Evolutionary conservation across 64 coral and sea anemone species (phyloP), one percentile per base, ranked within the genome.

Genomic region (Hydrozoanthus tunicans): DNA sequence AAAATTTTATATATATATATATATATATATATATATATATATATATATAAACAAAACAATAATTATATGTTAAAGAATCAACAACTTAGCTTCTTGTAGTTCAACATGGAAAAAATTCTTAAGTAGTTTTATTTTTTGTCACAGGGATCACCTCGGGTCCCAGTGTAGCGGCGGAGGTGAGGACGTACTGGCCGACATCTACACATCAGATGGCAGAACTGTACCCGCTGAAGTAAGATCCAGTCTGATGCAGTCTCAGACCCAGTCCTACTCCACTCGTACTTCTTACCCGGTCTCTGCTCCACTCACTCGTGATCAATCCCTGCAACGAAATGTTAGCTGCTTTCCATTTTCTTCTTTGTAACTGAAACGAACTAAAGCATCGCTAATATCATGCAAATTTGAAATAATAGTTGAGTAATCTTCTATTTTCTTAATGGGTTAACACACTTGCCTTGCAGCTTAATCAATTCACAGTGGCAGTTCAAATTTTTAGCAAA

Each of bases 151-250:
- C 66, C 78, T 93, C 32, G 94, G 92, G 9, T 82, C 91, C 54
- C 97, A 73, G 84, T 96, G 94, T 77, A 81, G 76, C 63, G 97
- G 94, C 5, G 97, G 97, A 60, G 97, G 97, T 70, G 95, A 97
- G 61, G 95, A 97, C 79, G 95, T 97, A 10, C 26, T 97, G 85
- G 95, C 93, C 51, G 95, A 97, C 67, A 93, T 97, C 81, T 97
- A 97, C 83, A 89, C 95, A 12, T 91, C 95, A 56, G 95, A 97
- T 51, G 95, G 95, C 43, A 80, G 95, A 83, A 97, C 95, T n/a
- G 95, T 97, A 12, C 95, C 95, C 53, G 95, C 95, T 81, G 95
- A 97, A 97, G 95, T 97, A 97, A 97, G 95, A 94, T 91, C 82
- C 65, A 88, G 76, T 96, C 94, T 83, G 89, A 85, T 73, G 81